Conservation (phyloP, 2,888 invertebrate genomes). For the Antheraea assamensis region DNA sequence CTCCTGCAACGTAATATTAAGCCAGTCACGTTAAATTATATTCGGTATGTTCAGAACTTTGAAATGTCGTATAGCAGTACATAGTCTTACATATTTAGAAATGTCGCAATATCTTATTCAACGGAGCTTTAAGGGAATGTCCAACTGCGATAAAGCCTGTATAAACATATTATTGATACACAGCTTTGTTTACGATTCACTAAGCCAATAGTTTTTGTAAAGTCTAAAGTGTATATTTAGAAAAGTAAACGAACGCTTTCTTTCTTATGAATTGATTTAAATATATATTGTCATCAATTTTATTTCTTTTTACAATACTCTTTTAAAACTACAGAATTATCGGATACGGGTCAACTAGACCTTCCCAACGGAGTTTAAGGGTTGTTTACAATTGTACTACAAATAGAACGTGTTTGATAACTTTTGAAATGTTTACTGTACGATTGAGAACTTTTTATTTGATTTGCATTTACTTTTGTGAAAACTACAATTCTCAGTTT, state of each 20-base stretch:
- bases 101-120: neutral
- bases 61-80: neutral
- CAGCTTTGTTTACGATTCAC: neutral
- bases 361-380: conserved; percentile 8
- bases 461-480: neutral
- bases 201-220: neutral
- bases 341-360: conserved; percentile 28
- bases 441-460: conserved; percentile 1
- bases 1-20: no score
- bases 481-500: neutral
- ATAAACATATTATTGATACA: neutral
- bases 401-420: conserved; percentile 26
- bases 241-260: neutral
- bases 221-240: neutral
- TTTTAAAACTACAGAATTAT: conserved; percentile 33
- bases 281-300: conserved; percentile 20
- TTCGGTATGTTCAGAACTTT: neutral
- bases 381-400: conserved; percentile 25
- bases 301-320: conserved; percentile 25
- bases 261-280: neutral
- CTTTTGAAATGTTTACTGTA: conserved; percentile 20
- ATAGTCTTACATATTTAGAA: neutral
- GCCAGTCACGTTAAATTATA: neutral
- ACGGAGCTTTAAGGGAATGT: neutral
- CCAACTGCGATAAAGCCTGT: neutral